Percentiles rank a stretch among this genome's conserved stretches.
phyloP scores from a whole-genome alignment of 2,797 vertebrate species.

The Gorsachius magnificus region DNA sequence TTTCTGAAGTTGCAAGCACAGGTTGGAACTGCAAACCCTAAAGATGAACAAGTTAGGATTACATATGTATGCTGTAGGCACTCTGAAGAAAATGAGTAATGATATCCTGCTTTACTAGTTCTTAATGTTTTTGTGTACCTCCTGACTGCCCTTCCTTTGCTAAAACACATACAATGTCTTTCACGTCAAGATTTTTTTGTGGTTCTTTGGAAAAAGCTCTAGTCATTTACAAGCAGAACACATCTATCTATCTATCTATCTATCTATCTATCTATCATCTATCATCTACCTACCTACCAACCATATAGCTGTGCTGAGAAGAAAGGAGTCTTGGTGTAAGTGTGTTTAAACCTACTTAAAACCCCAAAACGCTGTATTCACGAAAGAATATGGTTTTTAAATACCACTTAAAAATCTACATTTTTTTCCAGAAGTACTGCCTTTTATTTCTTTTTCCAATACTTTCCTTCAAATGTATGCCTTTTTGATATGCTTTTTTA shows the following conservation, averaged over 20 bases:
- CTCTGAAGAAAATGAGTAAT: not conserved
- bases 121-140: not conserved
- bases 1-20: not conserved
- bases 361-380: not conserved
- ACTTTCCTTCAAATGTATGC: not conserved
- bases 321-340: not conserved
- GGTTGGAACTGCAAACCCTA: not conserved
- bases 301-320: not conserved
- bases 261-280: not conserved
- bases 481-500: not conserved
- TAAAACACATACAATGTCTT: not conserved
- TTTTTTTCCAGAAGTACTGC: not conserved
- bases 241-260: not conserved
- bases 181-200: not conserved
- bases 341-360: not conserved
- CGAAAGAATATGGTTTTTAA: not conserved
- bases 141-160: not conserved
- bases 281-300: not conserved
- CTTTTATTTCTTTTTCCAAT: not conserved
- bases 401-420: not conserved
- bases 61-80: not conserved
- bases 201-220: not conserved
- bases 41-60: not conserved
- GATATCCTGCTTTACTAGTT: not conserved
- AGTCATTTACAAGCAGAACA: not conserved